A percentile compares a stretch with the other conserved stretches of the same genome.
Evolutionary conservation across 2,113 vertebrate species (phyloP).

Genomic region (Heterotis niloticus): DNA sequence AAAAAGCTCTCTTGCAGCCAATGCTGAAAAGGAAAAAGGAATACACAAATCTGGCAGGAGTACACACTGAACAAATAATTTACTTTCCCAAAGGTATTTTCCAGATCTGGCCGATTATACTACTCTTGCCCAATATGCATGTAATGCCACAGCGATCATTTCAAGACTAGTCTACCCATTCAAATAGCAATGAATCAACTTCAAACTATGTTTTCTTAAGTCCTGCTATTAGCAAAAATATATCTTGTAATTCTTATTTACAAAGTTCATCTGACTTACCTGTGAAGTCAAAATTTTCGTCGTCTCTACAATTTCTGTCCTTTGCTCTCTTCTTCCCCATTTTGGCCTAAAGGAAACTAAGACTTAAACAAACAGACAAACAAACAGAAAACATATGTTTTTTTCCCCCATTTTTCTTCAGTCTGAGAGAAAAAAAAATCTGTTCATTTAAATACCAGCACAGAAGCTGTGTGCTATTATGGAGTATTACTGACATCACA

Average conservation of each 20-base stretch:
- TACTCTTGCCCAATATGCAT: neutral
- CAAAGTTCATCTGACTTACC: conserved; percentile 43
- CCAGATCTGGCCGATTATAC: neutral
- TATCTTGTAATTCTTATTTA: neutral
- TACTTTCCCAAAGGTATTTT: neutral
- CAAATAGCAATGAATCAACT: neutral
- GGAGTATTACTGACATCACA: too few species aligned
- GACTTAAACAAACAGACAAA: neutral
- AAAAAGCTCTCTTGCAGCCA: neutral
- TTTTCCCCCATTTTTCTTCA: too few species aligned
- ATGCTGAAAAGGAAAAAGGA: neutral
- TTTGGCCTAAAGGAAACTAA: conserved; percentile 25
- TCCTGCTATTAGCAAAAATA: neutral
- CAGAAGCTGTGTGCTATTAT: too few species aligned
- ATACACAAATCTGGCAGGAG: neutral
- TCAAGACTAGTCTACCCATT: too few species aligned
- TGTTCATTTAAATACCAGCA: neutral
- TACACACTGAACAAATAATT: too few species aligned
- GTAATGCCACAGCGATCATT: too few species aligned
- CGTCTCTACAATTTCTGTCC: conserved; percentile 48
- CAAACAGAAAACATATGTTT: too few species aligned
- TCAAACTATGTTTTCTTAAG: too few species aligned
- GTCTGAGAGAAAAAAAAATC: neutral
- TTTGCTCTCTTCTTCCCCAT: conserved; percentile 69
- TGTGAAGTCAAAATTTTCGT: conserved; percentile 48